Evolutionary conservation across 2,113 vertebrate genomes (phyloP).

Genomic region (Hyperopisus bebe): DNA sequence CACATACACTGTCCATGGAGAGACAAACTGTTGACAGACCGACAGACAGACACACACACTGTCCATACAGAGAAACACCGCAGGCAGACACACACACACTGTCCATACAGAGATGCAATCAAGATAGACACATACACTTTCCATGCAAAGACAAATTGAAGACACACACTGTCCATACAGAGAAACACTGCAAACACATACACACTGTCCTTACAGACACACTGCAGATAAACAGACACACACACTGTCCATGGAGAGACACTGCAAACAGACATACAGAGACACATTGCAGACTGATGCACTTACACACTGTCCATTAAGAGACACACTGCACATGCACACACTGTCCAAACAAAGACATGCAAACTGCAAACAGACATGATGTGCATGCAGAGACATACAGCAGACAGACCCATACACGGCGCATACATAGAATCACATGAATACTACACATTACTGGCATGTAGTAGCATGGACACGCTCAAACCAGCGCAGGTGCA

Average conservation of each 20-base stretch:
- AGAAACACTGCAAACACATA: not conserved
- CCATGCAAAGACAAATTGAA: not conserved
- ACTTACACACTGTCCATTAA: not conserved
- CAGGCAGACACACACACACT: not conserved
- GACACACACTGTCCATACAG: conserved; percentile 35
- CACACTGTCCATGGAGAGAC: not conserved
- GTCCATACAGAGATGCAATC: conserved; percentile 60
- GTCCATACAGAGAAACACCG: not conserved
- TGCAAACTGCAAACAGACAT: conserved; percentile 32
- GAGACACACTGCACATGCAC: not conserved
- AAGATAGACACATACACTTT: conserved; percentile 34
- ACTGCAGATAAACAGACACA: not conserved
- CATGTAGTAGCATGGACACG: conserved; percentile 25
- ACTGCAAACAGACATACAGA: not conserved
- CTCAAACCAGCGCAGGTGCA: conserved; percentile 13
- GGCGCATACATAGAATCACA: not conserved
- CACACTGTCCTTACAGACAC: not conserved
- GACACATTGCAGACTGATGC: not conserved
- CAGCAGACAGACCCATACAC: conserved; percentile 30
- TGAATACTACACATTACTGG: not conserved
- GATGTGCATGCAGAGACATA: conserved; percentile 45
- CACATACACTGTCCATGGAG: conserved; percentile 49
- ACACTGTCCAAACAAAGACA: conserved; percentile 58
- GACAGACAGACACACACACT: conserved; percentile 24
- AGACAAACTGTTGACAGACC: conserved; percentile 58